Evolutionary conservation across 1,140 invertebrate genomes (phyloP), one percentile per base, ranked within the genome.

Genomic region (Pollicipes pollicipes): DNA sequence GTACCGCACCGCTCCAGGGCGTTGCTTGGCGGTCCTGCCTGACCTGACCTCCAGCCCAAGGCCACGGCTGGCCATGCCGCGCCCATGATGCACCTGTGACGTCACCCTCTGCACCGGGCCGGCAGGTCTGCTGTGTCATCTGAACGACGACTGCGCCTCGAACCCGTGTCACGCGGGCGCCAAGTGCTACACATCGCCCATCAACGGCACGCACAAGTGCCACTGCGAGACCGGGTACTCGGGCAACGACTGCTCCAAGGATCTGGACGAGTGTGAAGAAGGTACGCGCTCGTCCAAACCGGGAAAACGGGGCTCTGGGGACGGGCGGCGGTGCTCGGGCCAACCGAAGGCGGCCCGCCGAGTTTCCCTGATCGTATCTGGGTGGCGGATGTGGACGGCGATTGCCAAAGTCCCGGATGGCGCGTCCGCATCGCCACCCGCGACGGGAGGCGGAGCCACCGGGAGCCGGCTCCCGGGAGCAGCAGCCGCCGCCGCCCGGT

Each of bases 111-210:
- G n/a, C n/a, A n/a, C n/a, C n/a, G n/a, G n/a, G n/a, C n/a, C n/a
- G n/a, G n/a, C 78, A 88, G 91, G 91, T 77, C 80, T 96, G 21
- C 83, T 97, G 0, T 98, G 95, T 76, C 95, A 98, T 78, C 81
- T 98, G 79, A 92, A 97, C 72, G 95, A 98, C 78, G 93, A 94
- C 0, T 98, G 95, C 79, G 91, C 90, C 0, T 93, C 90, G n/a
- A 95, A 93, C 82, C 95, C 95, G 0, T 98, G 95, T 78, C 91
- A 95, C 76, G 86, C 88, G 0, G 92, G 92, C 73, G 92, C 95
- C 10, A 91, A 91, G 74, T 98, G 95, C 77, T 91, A 97, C 78
- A 97, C 95, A 0, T 95, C 90, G 74, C 94, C 94, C 17, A 93
- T 97, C 73, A 93, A 95, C 76, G 93, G 95, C 0, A 91, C 90